Base-by-base conservation (phyloP, 23 tunicate genomes). In the Ascidia mentula region DNA sequence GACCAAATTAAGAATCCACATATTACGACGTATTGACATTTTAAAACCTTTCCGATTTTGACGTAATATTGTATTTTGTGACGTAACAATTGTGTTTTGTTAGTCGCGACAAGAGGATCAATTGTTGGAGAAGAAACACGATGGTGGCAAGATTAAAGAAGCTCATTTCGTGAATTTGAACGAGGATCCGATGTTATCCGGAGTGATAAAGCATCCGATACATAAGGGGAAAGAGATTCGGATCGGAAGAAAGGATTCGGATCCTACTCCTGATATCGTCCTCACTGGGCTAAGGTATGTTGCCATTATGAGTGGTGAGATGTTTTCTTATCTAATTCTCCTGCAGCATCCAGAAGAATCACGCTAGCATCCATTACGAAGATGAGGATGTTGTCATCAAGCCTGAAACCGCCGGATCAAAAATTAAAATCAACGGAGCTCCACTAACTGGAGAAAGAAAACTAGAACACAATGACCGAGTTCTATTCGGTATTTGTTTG, bases 121-220 rank as follows among this genome's bases (percentile, higher is more conserved):
- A n/a, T 72, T 45, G 13, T 79, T 87, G 74, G 82, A 76, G 37
- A 69, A 86, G 79, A 34, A 79, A 34, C 90, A 86, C 35, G 84
- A 38, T 20, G 45, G 36, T 32, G 72, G 20, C 13, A 75, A 80
- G 36, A 72, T 72, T 71, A 80, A 40, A 12, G 86, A 42, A 8
- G 97, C 99, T 7, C 89, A 90, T 71, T 82, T 95, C 31, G 81
- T 90, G 37, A 95, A 95, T 74, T 46, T 95, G 15, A 95, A 95
- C 79, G 99, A 95, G 84, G 99, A 95, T 82, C 96, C 99, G 7
- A 90, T 89, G 96, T 53, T 95, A 32, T 89, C 96, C 28, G 99
- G 99, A 31, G 99, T 95, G 33, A 90, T 95, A 40, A 79, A 75
- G 38, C 89, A 86, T 6, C 82, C 75, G 12, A 53, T 95, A 17